Evolutionary conservation across 2,797 vertebrate genomes (phyloP), one percentile per base, ranked within the genome.

Genomic region (Pangasius mekongensis): DNA sequence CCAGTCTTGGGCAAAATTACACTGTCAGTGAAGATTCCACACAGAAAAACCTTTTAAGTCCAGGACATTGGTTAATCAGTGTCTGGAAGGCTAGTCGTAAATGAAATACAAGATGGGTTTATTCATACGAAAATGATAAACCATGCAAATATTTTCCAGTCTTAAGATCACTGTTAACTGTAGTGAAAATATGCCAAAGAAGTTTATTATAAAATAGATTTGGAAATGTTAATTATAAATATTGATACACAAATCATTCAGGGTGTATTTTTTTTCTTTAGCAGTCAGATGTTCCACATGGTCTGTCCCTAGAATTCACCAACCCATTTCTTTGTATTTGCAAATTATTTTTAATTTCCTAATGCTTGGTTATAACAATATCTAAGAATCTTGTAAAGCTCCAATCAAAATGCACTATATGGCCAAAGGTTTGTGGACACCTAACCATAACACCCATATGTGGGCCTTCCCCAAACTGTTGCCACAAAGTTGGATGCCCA

Each of bases 1-100:
- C 33, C 82, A 62, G 73, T 74, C 60, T 84, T 78, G 81, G 39
- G 43, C 62, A 84, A 84, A 89, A 89, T 84, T 76, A 87, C 85
- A 66, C 52, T 52, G 85, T 76, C 85, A 20, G 33, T 49, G 54
- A 62, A 56, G 88, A 84, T 89, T 84, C 62, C 27, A 52, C n/a
- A 54, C 81, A 49, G 56, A 73, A 86, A 74, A 66, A 47, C 78
- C 67, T 76, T 66, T 83, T 56, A 56, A 30, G 33, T 83, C 3
- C 74, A 64, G 33, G 69, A 86, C 71, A 67, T 77, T 83, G 33
- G 43, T 58, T 58, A 83, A 89, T 66, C 77, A n/a, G 56, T 66
- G 67, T 58, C 71, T 58, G 54, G 58, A 60, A 77, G 66, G 47
- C 74, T 77, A 54, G 58, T 52, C 1, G 77, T 78, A 85, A 85